phyloP scores from a whole-genome alignment of 2,797 vertebrate genomes.

The Aeoliscus strigatus region DNA sequence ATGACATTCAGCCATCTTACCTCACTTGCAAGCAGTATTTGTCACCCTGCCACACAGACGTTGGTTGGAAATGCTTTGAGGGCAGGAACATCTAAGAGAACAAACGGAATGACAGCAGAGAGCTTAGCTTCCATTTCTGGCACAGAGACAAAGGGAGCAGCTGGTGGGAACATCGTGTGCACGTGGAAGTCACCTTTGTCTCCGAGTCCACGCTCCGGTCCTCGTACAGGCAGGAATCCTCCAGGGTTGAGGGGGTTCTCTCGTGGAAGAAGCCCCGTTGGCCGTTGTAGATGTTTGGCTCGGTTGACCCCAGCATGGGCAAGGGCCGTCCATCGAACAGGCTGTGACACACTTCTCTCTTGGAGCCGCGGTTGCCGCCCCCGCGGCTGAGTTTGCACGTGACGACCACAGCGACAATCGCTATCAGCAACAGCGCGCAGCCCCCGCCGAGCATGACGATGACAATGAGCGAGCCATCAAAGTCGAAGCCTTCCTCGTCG shows the following conservation, averaged over 20 bases:
- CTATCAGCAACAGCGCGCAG: constrained; percentile 68
- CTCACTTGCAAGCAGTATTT: constrained; percentile 74
- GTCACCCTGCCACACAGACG: constrained; percentile 66
- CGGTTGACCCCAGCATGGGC: constrained; percentile 42
- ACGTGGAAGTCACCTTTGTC: constrained; percentile 69
- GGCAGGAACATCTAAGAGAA: constrained; percentile 72
- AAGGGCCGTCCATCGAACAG: constrained; percentile 59
- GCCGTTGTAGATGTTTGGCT: constrained; percentile 61
- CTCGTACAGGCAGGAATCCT: constrained; percentile 54
- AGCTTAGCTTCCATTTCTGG: constrained; percentile 63
- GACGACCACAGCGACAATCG: constrained; percentile 63
- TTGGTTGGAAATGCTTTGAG: constrained; percentile 68
- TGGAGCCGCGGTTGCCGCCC: constrained; percentile 37
- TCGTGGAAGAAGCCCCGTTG: constrained; percentile 57
- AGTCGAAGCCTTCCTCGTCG: constrained; percentile 19
- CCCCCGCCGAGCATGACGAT: constrained; percentile 66
- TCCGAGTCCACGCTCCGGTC: constrained; percentile 66
- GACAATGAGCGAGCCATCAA: constrained; percentile 61
- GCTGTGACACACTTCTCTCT: constrained; percentile 48
- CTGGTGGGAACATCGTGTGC: constrained; percentile 41
- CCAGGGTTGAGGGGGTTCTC: constrained; percentile 49
- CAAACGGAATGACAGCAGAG: constrained; percentile 52
- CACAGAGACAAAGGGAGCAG: constrained; percentile 51
- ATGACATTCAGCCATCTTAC: constrained; percentile 60
- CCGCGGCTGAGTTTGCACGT: constrained; percentile 58